Evolutionary conservation across 2,113 vertebrate genomes (phyloP), one percentile per base, ranked within the genome.

Genomic region (Odontesthes bonariensis): DNA sequence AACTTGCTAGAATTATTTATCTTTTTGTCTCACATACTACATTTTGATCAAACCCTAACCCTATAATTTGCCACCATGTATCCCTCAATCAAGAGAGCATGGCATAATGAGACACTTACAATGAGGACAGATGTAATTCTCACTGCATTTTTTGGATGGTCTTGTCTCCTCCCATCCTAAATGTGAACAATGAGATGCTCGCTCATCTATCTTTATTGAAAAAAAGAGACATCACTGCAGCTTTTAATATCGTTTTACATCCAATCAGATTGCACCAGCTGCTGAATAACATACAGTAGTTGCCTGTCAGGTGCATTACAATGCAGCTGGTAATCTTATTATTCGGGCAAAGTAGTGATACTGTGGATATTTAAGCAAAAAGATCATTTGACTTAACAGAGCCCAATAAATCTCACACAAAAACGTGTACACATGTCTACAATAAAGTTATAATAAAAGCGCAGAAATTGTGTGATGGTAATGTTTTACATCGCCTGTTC

Each of bases 41-140:
- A 69, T 87, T 88, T 88, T 84, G 76, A 87, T 88, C 80, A 86
- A 84, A 87, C 75, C 62, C 42, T n/a, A n/a, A n/a, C n/a, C 69
- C 65, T 67, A 58, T 83, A 86, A 86, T 89, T 83, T 81, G 53
- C 84, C 59, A 69, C 58, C 32, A 61, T 87, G 85, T 69, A 83
- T 83, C 83, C 77, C 69, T 89, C 87, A 86, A 84, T 87, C 75
- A 83, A 64, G 42, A 71, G 47, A 84, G 69, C 64, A n/a, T n/a
- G 51, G 66, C 69, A 75, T 88, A 90, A 93, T 87, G 77, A 90
- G 90, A 91, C 82, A 84, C 79, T 85, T 79, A 65, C 69, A 91
- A 80, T 86, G 77, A 91, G 77, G 76, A 90, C 79, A 76, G 80
- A 92, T 89, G 86, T 82, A 81, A 87, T 89, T 86, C 81, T 79